A percentile compares a stretch with the other conserved stretches of the same genome.
phyloP scores from a whole-genome alignment of 2,888 invertebrate genomes.

The Taphrorychus bicolor region DNA sequence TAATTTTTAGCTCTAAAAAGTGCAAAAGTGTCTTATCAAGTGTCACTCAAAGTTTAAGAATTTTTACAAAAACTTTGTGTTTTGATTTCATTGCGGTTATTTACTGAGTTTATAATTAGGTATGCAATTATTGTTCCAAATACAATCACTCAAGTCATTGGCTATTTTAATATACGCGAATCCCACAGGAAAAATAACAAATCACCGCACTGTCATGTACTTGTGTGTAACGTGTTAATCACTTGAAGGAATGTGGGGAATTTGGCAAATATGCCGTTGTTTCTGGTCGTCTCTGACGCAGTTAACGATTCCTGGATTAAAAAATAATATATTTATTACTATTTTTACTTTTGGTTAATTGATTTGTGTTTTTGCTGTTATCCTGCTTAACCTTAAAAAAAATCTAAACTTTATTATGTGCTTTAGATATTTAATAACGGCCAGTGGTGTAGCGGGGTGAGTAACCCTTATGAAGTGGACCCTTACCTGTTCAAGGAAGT shows the following conservation, averaged over 20 bases:
- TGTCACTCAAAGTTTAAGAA: too few species aligned
- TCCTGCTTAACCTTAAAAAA: not conserved
- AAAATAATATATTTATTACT: slow-evolving; percentile 11
- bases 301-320: slow-evolving; percentile 11
- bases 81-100: too few species aligned
- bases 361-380: not conserved
- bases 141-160: too few species aligned
- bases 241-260: slow-evolving; percentile 9
- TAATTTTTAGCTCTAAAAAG: too few species aligned
- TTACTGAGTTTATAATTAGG: too few species aligned
- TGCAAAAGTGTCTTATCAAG: too few species aligned
- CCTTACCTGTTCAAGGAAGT: too few species aligned
- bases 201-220: slow-evolving; percentile 16
- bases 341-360: not conserved
- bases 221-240: slow-evolving; percentile 20
- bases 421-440: too few species aligned
- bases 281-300: not conserved
- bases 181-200: slow-evolving; percentile 13
- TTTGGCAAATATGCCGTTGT: slow-evolving; percentile 21
- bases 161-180: slow-evolving; percentile 11
- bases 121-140: too few species aligned
- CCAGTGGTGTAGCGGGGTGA: too few species aligned
- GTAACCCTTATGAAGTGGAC: too few species aligned
- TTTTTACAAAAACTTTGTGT: too few species aligned
- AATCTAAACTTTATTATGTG: not conserved